These are phyloP conservation scores for Neolamprologus toae DNA, from an alignment of 2,113 vertebrate species.

Conservation along the genomic window DNA sequence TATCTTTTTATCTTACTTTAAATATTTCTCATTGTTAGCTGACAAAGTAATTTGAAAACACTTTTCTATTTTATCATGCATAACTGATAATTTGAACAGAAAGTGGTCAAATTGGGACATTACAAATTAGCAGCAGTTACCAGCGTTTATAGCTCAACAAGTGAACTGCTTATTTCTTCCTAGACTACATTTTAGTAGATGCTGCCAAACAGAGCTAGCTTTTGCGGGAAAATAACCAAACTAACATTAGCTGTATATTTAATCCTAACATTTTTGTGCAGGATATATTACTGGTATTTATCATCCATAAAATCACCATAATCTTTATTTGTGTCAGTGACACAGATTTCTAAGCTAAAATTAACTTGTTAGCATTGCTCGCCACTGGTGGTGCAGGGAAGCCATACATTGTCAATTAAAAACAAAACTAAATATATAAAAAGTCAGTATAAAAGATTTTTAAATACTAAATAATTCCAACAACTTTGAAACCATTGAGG, in stretches of 20 bases:
- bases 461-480: not conserved
- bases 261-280: not conserved
- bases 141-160: not conserved
- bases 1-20: not conserved
- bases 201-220: not conserved
- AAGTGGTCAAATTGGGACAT: not conserved
- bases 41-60: not conserved
- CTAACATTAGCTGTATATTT: not conserved
- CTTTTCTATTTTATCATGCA: not conserved
- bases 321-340: not conserved
- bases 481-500: not conserved
- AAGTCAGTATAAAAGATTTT: not conserved
- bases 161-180: not conserved
- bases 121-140: not conserved
- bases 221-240: not conserved
- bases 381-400: not conserved
- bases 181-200: not conserved
- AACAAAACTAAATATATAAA: not conserved
- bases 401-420: not conserved
- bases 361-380: not conserved
- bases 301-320: not conserved
- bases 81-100: not conserved
- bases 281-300: not conserved
- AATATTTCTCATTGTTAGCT: not conserved
- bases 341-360: not conserved